Evolutionary conservation across 2,888 invertebrate species (phyloP).

Genomic region (Eumerus sabulonum): DNA sequence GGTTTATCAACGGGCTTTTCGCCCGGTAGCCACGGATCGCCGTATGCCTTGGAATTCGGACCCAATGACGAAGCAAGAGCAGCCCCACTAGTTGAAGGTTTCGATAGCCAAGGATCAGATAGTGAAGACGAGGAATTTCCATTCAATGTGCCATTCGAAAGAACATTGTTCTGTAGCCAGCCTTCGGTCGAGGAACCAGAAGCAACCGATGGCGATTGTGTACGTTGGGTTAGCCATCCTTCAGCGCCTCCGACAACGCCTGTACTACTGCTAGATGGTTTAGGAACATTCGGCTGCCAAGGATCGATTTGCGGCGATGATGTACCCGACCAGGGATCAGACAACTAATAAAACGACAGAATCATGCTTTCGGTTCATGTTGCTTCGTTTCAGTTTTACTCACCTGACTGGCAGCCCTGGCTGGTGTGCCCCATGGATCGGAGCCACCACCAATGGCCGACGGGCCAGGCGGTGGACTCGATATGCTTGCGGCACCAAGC

Average conservation of each 20-base stretch:
- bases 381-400: constrained; percentile 14
- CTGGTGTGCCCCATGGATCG: constrained; percentile 89
- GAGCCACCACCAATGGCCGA: constrained; percentile 73
- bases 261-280: constrained; percentile 70
- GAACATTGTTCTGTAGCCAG: constrained; percentile 75
- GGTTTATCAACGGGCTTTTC: constrained; percentile 70
- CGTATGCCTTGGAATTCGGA: constrained; percentile 66
- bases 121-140: constrained; percentile 71
- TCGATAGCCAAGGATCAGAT: constrained; percentile 75
- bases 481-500: constrained; percentile 83
- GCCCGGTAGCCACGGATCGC: constrained; percentile 75
- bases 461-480: constrained; percentile 78
- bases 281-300: constrained; percentile 75
- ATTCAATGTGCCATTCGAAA: constrained; percentile 69
- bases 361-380: no score
- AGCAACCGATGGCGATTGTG: constrained; percentile 78
- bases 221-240: constrained; percentile 75
- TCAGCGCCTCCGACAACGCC: constrained; percentile 71
- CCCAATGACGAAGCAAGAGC: constrained; percentile 69
- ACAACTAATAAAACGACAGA: constrained; percentile 68
- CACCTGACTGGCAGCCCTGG: constrained; percentile 81
- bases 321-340: constrained; percentile 78
- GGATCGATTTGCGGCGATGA: constrained; percentile 77
- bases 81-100: constrained; percentile 69
- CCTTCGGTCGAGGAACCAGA: constrained; percentile 78